Conservation (phyloP, 2,797 vertebrate genomes). For the Danio aesculapii region DNA sequence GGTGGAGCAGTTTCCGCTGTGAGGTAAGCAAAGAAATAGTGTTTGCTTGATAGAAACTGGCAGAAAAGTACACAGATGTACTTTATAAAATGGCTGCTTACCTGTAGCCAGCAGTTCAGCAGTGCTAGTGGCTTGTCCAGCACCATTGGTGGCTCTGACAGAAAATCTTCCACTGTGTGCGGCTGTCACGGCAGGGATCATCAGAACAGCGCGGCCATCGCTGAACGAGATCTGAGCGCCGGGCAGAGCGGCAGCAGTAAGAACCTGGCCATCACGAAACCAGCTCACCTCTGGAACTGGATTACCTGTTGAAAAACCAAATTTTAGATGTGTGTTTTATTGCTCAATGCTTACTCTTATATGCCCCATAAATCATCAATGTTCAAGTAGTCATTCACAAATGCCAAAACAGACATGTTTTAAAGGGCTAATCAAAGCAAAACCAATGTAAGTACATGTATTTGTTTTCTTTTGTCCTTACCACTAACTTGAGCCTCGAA, state of each 20-base stretch:
- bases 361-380: not conserved
- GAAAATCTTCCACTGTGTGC: conserved; percentile 93
- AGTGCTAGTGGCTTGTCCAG: conserved; percentile 98
- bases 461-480: conserved; percentile 74
- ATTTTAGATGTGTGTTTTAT: not conserved
- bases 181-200: conserved; percentile 89
- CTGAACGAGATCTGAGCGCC: conserved; percentile 96
- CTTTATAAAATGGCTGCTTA: conserved; percentile 57
- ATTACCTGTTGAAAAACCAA: conserved; percentile 79
- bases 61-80: not conserved
- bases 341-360: not conserved
- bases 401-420: not conserved
- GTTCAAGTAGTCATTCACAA: not conserved
- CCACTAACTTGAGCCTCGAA: conserved; percentile 97
- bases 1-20: conserved; percentile 93
- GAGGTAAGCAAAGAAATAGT: not conserved
- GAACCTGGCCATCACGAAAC: conserved; percentile 98
- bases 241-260: conserved; percentile 90
- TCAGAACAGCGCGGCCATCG: conserved; percentile 95
- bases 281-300: conserved; percentile 99
- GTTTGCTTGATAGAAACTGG: conserved; percentile 5
- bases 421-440: not conserved
- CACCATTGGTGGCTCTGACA: conserved; percentile 96
- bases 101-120: conserved; percentile 97
- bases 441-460: not conserved